Percentiles rank a stretch among this genome's conserved stretches.
These are phyloP conservation scores for Keiferia lycopersicella DNA, from an alignment of 2,888 invertebrate species.

Conservation along the genomic window DNA sequence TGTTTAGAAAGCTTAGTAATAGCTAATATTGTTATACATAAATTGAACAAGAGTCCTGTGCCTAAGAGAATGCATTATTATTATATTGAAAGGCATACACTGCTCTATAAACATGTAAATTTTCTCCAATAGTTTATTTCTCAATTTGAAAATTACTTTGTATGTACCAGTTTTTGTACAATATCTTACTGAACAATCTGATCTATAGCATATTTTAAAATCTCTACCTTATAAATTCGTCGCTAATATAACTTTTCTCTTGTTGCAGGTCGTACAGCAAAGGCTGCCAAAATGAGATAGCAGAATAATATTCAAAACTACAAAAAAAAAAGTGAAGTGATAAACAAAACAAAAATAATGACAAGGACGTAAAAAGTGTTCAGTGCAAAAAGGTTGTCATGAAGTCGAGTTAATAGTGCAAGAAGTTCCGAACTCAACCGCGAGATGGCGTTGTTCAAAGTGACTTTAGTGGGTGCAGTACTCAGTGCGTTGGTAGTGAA, in stretches of 20 bases:
- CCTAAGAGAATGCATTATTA: too few relatives aligned
- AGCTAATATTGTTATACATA: not conserved
- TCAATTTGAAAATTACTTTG: too few relatives aligned
- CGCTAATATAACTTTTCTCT: not conserved
- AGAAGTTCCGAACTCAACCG: conserved; percentile 27
- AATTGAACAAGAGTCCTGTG: too few relatives aligned
- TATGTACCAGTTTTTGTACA: too few relatives aligned
- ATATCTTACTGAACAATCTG: too few relatives aligned
- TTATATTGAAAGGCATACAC: too few relatives aligned
- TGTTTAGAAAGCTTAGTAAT: not conserved
- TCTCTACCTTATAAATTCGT: not conserved
- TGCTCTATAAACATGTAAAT: not conserved
- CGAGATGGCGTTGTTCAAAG: conserved; percentile 52
- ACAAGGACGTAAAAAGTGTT: conserved; percentile 35
- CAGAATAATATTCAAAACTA: not conserved
- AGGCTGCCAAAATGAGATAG: conserved; percentile 17
- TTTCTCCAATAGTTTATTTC: too few relatives aligned
- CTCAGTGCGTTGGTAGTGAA: conserved; percentile 44
- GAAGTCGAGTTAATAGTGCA: conserved; percentile 29
- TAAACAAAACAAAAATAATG: conserved; percentile 19
- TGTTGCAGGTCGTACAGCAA: conserved; percentile 3
- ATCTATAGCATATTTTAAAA: too few relatives aligned
- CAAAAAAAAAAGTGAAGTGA: conserved; percentile 4
- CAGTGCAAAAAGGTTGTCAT: conserved; percentile 7
- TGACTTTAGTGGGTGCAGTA: conserved; percentile 54